phyloP scores from a whole-genome alignment of 2,113 vertebrate genomes.

The Varanus komodoensis region DNA sequence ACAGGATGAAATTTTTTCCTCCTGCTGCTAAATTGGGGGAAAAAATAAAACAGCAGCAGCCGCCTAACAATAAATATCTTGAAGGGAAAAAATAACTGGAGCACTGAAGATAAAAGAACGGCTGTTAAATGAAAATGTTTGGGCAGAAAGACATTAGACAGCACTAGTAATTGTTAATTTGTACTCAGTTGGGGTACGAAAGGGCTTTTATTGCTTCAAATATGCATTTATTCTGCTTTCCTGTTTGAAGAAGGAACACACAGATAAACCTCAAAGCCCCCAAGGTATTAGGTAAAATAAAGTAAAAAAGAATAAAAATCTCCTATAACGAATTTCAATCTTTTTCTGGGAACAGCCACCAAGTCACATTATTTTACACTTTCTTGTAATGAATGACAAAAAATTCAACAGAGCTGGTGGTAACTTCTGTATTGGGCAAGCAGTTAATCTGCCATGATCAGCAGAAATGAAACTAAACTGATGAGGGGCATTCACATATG shows the following conservation, averaged over 20 bases:
- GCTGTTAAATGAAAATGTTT: slow-evolving; percentile 66
- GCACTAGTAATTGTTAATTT: slow-evolving; percentile 72
- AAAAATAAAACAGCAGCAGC: background rate
- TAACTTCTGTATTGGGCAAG: background rate
- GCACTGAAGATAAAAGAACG: slow-evolving; percentile 63
- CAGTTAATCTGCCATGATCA: background rate
- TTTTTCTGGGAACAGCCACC: slow-evolving; percentile 29
- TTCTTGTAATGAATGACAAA: background rate
- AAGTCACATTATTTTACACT: background rate
- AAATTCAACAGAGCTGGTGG: background rate
- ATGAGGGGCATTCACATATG: background rate
- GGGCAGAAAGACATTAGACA: slow-evolving; percentile 70
- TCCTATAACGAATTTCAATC: slow-evolving; percentile 61
- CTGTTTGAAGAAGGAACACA: slow-evolving; percentile 59
- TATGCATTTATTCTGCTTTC: slow-evolving; percentile 67
- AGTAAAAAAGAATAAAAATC: slow-evolving; percentile 50
- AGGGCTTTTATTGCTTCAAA: slow-evolving; percentile 68
- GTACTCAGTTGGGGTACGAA: slow-evolving; percentile 66
- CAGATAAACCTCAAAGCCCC: slow-evolving; percentile 65
- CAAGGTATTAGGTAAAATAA: slow-evolving; percentile 62
- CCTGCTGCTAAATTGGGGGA: slow-evolving; percentile 53
- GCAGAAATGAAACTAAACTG: background rate
- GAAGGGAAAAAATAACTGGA: slow-evolving; percentile 55
- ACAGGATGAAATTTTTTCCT: slow-evolving; percentile 44
- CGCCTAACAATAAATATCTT: slow-evolving; percentile 56